A percentile compares a stretch with the other conserved stretches of the same genome.
Evolutionary conservation across 2,797 vertebrate genomes (phyloP).

Genomic region (Clangula hyemalis): DNA sequence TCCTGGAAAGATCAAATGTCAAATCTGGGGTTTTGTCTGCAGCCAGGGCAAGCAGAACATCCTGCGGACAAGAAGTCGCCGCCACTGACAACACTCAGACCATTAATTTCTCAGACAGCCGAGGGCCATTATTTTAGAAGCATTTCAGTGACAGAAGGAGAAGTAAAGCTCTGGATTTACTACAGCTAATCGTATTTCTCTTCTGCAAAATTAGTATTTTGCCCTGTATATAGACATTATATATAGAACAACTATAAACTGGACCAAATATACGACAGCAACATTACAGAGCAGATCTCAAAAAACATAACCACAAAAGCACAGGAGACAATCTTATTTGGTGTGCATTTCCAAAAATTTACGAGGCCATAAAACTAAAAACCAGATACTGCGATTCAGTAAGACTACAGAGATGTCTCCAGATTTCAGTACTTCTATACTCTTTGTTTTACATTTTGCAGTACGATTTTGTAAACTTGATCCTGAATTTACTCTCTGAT

Average conservation of each 20-base stretch:
- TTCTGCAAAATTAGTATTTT: background rate
- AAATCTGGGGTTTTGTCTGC: background rate
- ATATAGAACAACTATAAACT: background rate
- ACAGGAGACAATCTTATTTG: background rate
- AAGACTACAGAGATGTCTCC: background rate
- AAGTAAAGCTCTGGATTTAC: slow-evolving; percentile 23
- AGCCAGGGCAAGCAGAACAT: background rate
- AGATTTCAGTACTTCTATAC: background rate
- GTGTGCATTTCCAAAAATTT: background rate
- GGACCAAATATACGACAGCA: background rate
- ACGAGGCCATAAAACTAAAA: background rate
- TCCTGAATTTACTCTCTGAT: background rate
- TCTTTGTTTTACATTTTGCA: background rate
- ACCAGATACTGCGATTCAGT: background rate
- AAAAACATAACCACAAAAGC: background rate
- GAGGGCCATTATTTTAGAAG: background rate
- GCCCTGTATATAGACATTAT: background rate
- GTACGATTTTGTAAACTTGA: background rate
- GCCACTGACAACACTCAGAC: background rate
- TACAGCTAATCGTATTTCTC: background rate
- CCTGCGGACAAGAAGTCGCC: background rate
- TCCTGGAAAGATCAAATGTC: background rate
- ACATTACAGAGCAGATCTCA: background rate
- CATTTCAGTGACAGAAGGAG: background rate
- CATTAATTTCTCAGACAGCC: background rate